phyloP scores from a whole-genome alignment of 2,888 invertebrate species.

The Mimas tiliae region DNA sequence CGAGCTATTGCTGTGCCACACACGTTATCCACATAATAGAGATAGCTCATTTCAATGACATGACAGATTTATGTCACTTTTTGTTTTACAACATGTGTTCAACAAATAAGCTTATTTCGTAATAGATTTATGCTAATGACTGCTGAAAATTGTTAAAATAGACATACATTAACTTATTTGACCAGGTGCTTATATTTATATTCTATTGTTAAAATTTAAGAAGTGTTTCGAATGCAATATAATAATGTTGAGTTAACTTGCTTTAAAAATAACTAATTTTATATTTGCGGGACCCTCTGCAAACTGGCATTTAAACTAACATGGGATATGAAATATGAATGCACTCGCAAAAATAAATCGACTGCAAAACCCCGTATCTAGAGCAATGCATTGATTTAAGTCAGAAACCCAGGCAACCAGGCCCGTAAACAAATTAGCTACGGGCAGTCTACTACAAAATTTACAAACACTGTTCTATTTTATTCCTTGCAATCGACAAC shows the following conservation, averaged over 20 bases:
- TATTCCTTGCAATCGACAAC: background rate
- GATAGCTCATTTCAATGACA: conserved; percentile 7
- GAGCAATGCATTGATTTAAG: conserved; percentile 2
- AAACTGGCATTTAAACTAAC: too few relatives aligned
- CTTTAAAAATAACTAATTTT: too few relatives aligned
- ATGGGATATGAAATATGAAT: too few relatives aligned
- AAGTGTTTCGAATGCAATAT: too few relatives aligned
- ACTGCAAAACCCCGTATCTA: background rate
- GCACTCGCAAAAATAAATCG: background rate
- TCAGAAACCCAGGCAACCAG: conserved; percentile 16
- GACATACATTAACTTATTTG: too few relatives aligned
- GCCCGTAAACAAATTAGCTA: conserved; percentile 15
- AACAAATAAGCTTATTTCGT: background rate
- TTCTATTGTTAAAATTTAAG: too few relatives aligned
- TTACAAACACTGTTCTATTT: conserved; percentile 5
- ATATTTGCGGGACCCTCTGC: too few relatives aligned
- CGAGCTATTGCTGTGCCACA: background rate
- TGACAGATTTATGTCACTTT: background rate
- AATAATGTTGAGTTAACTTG: too few relatives aligned
- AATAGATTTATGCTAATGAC: background rate
- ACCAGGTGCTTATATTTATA: too few relatives aligned
- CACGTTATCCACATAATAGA: background rate
- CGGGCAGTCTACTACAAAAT: conserved; percentile 14
- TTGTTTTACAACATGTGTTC: background rate
- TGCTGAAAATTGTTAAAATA: too few relatives aligned